A percentile compares a stretch with the other conserved stretches of the same genome.
phyloP scores from a whole-genome alignment of 2,113 vertebrate genomes.

The Cyanoramphus novaezelandiae region DNA sequence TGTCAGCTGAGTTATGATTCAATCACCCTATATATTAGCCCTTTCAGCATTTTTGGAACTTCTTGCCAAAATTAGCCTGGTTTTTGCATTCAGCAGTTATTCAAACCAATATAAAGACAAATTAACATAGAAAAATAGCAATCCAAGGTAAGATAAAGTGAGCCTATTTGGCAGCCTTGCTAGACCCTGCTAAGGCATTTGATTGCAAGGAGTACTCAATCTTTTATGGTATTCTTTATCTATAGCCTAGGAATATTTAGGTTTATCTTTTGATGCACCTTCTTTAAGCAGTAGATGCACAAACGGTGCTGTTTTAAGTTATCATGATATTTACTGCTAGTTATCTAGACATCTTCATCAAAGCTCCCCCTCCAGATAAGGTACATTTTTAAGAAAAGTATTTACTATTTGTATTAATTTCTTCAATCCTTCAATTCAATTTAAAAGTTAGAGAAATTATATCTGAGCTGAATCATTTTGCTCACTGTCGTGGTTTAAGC shows the following conservation, averaged over 20 bases:
- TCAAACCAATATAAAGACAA: neutral
- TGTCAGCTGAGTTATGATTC: neutral
- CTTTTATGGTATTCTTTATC: neutral
- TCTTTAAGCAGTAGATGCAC: neutral
- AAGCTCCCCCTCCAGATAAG: neutral
- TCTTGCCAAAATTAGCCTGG: neutral
- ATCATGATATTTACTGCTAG: neutral
- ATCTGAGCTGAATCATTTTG: neutral
- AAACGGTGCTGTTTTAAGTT: neutral
- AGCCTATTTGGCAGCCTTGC: neutral
- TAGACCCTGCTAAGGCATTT: neutral
- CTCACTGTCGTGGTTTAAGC: neutral
- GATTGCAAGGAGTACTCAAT: neutral
- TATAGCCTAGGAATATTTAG: neutral
- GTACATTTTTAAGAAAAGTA: neutral
- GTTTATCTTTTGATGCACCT: neutral
- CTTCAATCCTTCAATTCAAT: neutral
- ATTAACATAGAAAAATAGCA: neutral
- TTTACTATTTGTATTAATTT: neutral
- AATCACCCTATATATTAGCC: neutral
- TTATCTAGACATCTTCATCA: neutral
- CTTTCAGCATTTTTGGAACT: neutral
- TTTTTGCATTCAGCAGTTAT: neutral
- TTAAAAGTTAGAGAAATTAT: neutral
- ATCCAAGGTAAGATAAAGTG: neutral